A percentile compares a stretch with the other conserved stretches of the same genome.
These are phyloP conservation scores for Galaxea fascicularis DNA, from an alignment of 92 coral and sea anemone species.

Conservation along the genomic window DNA sequence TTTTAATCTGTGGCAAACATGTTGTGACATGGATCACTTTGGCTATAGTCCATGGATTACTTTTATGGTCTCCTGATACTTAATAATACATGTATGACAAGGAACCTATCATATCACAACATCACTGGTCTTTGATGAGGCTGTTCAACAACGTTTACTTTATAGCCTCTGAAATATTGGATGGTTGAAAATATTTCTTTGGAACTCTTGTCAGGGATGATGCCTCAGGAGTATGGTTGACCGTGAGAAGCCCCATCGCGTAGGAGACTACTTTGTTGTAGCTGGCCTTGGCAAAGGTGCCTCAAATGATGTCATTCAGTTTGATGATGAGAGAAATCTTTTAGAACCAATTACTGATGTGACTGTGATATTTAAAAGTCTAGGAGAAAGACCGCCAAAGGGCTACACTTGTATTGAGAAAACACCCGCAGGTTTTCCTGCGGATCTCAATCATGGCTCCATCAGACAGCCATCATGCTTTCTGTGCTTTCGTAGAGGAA, in stretches of 20 bases:
- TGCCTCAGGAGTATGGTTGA: constrained; percentile 73
- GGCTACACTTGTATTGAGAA: constrained; percentile 88
- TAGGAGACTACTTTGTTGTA: constrained; percentile 98
- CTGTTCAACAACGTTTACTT: too few relatives aligned
- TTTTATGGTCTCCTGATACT: too few relatives aligned
- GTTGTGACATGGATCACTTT: too few relatives aligned
- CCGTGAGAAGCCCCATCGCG: constrained; percentile 95
- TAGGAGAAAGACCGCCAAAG: constrained; percentile 85
- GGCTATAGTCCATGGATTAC: too few relatives aligned
- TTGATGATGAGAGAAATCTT: constrained; percentile 74
- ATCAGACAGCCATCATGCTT: constrained; percentile 93
- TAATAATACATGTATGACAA: too few relatives aligned
- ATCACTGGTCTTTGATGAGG: too few relatives aligned
- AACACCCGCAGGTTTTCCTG: constrained; percentile 93
- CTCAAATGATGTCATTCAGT: constrained; percentile 70
- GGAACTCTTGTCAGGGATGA: constrained; percentile 6
- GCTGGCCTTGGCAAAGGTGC: constrained; percentile 91
- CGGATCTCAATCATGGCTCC: constrained; percentile 96
- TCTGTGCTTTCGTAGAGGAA: constrained; percentile 87
- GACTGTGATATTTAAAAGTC: constrained; percentile 93
- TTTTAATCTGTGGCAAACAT: too few relatives aligned
- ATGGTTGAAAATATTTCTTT: background rate
- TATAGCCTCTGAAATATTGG: too few relatives aligned
- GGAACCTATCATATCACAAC: too few relatives aligned
- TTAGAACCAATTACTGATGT: constrained; percentile 97